Percentiles rank a stretch among this genome's conserved stretches.
phyloP scores from a whole-genome alignment of 1,140 invertebrate genomes.

The Saxidomus purpurata region DNA sequence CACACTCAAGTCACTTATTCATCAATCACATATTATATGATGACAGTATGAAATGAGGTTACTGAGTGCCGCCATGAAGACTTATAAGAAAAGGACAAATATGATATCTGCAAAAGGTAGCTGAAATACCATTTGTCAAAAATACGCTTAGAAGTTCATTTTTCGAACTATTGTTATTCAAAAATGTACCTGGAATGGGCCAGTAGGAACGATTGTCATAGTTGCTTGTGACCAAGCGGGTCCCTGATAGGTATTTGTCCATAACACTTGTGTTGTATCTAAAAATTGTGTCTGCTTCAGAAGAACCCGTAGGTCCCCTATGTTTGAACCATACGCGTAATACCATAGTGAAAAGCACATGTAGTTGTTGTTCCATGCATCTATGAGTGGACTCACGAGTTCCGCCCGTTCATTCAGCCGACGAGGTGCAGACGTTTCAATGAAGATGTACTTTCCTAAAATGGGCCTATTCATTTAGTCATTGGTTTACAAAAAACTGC shows the following conservation, averaged over 20 bases:
- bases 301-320: background rate
- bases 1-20: too few relatives aligned
- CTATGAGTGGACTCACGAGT: slow-evolving; percentile 13
- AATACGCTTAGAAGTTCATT: too few relatives aligned
- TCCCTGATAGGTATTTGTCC: background rate
- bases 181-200: background rate
- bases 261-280: slow-evolving; percentile 1
- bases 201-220: background rate
- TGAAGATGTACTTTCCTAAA: slow-evolving; percentile 20
- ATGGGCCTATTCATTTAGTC: too few relatives aligned
- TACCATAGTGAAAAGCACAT: slow-evolving; percentile 22
- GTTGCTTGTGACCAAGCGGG: background rate
- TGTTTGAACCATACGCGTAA: background rate
- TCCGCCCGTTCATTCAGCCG: background rate
- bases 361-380: slow-evolving; percentile 30
- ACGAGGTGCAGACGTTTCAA: slow-evolving; percentile 25
- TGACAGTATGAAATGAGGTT: too few relatives aligned
- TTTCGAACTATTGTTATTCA: too few relatives aligned
- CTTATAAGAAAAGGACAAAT: too few relatives aligned
- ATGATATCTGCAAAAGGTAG: too few relatives aligned
- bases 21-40: too few relatives aligned
- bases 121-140: too few relatives aligned
- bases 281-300: background rate
- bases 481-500: too few relatives aligned
- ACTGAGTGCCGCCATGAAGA: too few relatives aligned